A percentile compares a stretch with the other conserved stretches of the same genome.
These are phyloP conservation scores for Agonopterix subpropinquella DNA, from an alignment of 2,888 invertebrate genomes.

Conservation along the genomic window DNA sequence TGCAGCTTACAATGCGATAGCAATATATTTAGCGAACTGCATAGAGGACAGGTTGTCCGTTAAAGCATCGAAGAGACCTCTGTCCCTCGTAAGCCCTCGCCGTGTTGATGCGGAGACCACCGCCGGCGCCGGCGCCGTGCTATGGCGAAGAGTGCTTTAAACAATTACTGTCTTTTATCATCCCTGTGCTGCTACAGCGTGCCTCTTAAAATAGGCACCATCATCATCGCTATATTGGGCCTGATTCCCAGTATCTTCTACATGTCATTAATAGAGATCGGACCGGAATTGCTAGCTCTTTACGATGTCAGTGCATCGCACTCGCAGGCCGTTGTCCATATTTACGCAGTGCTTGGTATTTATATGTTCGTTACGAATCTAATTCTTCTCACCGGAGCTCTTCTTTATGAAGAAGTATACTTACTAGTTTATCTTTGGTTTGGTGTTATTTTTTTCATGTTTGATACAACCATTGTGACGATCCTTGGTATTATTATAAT, in stretches of 20 bases:
- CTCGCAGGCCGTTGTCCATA: constrained; percentile 22
- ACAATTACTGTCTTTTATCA: constrained; percentile 22
- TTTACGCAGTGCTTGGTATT: constrained; percentile 33
- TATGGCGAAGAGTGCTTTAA: too few relatives aligned
- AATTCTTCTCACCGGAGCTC: constrained; percentile 30
- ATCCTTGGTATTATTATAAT: constrained; percentile 8
- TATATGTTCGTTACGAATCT: constrained; percentile 27
- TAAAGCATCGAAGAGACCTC: too few relatives aligned
- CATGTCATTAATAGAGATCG: constrained; percentile 20
- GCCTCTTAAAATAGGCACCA: constrained; percentile 33
- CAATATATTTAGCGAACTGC: too few relatives aligned
- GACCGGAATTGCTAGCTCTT: constrained; percentile 16
- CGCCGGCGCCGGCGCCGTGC: too few relatives aligned
- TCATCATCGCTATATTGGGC: constrained; percentile 33
- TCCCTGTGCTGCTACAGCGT: constrained; percentile 32
- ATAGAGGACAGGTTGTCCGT: too few relatives aligned
- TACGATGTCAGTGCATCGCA: constrained; percentile 14
- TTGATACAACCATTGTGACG: constrained; percentile 28
- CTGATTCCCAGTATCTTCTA: constrained; percentile 27
- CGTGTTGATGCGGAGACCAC: too few relatives aligned
- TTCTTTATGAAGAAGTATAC: constrained; percentile 35
- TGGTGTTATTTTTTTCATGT: constrained; percentile 23
- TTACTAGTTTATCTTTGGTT: constrained; percentile 43
- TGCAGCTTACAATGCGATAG: too few relatives aligned
- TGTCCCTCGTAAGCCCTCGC: too few relatives aligned